Conservation (phyloP, 1,140 invertebrate genomes). For the Trinorchestia longiramus region DNA sequence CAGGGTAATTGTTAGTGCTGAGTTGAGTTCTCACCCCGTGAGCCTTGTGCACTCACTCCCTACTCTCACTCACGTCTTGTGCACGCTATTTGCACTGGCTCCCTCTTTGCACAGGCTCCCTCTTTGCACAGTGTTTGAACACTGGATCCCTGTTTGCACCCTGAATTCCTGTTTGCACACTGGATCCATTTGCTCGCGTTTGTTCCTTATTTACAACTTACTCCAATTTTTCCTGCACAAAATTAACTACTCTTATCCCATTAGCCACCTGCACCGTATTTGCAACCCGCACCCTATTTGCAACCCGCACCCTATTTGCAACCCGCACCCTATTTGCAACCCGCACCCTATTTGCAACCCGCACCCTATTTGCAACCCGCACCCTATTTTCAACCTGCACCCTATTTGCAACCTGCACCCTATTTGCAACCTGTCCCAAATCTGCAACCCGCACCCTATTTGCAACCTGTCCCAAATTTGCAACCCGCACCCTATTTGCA, state of each 20-base stretch:
- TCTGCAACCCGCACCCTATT: background rate
- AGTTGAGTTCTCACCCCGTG: background rate
- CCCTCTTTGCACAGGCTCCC: background rate
- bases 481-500: background rate
- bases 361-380: background rate
- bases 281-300: no score
- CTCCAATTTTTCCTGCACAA: no score
- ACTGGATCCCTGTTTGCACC: no score
- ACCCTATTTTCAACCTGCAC: background rate
- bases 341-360: no score
- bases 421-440: background rate
- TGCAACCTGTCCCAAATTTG: background rate
- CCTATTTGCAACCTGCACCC: background rate
- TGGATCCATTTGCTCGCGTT: no score
- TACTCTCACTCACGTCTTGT: background rate
- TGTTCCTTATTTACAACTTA: no score
- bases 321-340: no score
- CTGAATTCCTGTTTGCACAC: no score
- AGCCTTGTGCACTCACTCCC: background rate
- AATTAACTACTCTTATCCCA: no score
- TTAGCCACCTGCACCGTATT: no score
- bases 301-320: no score
- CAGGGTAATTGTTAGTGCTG: slow-evolving; percentile 17
- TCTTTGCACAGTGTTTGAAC: no score
- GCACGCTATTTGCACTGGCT: background rate